A percentile compares a stretch with the other conserved stretches of the same genome.
Conservation (phyloP, 2,888 invertebrate genomes). For the Pseudococcus viburni region DNA sequence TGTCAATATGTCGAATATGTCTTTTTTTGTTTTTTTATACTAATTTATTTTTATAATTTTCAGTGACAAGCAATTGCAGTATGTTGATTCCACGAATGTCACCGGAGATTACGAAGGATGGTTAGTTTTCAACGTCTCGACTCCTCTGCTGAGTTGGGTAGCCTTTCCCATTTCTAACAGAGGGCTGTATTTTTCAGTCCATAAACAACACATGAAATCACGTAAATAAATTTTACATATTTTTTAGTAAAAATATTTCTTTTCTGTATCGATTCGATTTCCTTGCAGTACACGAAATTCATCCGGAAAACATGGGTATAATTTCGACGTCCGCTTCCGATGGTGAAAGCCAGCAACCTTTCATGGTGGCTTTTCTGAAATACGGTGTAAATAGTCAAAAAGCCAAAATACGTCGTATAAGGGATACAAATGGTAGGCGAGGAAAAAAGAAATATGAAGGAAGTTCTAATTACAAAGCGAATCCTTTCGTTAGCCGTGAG, state of each 20-base stretch:
- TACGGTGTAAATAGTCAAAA: slow-evolving; percentile 74
- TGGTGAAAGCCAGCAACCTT: slow-evolving; percentile 87
- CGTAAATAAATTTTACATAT: slow-evolving; percentile 72
- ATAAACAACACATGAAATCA: slow-evolving; percentile 80
- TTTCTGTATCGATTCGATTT: not conserved
- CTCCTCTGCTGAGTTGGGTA: slow-evolving; percentile 85
- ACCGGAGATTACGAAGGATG: slow-evolving; percentile 86
- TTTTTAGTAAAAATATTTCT: not conserved
- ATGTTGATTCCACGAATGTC: slow-evolving; percentile 82
- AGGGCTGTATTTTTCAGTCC: slow-evolving; percentile 87
- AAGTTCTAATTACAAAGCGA: slow-evolving; percentile 67
- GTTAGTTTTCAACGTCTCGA: slow-evolving; percentile 88
- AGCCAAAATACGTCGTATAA: slow-evolving; percentile 71
- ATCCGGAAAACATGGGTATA: slow-evolving; percentile 88
- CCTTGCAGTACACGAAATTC: slow-evolving; percentile 81
- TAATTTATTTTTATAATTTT: slow-evolving; percentile 67
- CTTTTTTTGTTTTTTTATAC: not conserved
- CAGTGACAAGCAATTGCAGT: slow-evolving; percentile 82
- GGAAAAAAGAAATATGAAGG: slow-evolving; percentile 67
- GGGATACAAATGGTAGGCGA: slow-evolving; percentile 72
- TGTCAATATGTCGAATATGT: not conserved
- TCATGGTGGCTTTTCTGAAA: slow-evolving; percentile 91
- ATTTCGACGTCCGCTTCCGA: slow-evolving; percentile 80
- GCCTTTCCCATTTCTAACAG: slow-evolving; percentile 84
- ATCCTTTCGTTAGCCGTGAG: slow-evolving; percentile 68